phyloP scores from a whole-genome alignment of 2,888 invertebrate genomes.

The Metallyticus violacea region DNA sequence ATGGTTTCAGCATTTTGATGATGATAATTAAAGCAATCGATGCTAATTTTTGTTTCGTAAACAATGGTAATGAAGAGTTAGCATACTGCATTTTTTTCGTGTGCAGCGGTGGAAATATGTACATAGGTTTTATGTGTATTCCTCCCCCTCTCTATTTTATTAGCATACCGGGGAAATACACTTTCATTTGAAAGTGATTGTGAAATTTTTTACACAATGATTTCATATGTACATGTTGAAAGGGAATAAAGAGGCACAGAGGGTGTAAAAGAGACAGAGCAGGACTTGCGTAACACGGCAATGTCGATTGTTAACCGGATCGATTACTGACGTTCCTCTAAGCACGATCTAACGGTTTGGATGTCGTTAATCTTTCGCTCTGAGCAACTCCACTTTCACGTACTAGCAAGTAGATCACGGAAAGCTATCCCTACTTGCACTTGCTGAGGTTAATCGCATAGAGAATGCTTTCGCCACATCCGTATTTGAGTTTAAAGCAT shows the following conservation, averaged over 20 bases:
- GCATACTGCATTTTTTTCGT: neutral
- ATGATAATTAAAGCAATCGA: neutral
- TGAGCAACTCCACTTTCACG: neutral
- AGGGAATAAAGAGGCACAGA: neutral
- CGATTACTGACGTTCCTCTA: neutral
- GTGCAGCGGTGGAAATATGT: neutral
- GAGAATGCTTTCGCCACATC: neutral
- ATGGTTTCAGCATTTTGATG: neutral
- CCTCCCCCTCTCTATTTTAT: neutral
- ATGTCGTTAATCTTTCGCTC: neutral
- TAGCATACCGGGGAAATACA: neutral
- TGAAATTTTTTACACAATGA: constrained; percentile 7
- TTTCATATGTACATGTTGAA: neutral
- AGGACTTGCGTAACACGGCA: neutral
- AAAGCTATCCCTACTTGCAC: too few species aligned
- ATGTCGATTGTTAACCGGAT: too few species aligned
- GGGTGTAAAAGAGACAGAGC: neutral
- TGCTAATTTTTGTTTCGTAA: constrained; percentile 6
- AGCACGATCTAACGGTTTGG: neutral
- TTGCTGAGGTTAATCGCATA: neutral
- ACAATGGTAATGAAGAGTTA: neutral
- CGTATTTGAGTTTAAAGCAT: too few species aligned
- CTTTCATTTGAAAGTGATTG: constrained; percentile 13
- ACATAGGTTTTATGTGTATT: constrained; percentile 11
- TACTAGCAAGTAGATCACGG: neutral